Base-by-base conservation (phyloP, 2,888 invertebrate species). In the Litoditis marina region DNA sequence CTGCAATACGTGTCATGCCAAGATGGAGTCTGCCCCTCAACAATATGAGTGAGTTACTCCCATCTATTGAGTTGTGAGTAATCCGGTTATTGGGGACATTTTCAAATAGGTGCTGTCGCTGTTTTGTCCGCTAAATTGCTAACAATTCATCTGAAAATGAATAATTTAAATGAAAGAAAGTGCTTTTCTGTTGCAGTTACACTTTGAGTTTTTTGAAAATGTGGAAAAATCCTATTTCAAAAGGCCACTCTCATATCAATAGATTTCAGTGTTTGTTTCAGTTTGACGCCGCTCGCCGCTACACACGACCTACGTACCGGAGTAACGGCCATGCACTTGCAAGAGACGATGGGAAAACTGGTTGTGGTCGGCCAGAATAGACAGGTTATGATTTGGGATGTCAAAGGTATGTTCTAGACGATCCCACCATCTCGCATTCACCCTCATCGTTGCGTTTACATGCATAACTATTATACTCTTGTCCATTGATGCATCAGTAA, bases 301-400 rank as follows among this genome's bases (percentile, higher is more conserved):
- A 93, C 93, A 86, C 92, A 94, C 84, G 95, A 96, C 85, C 90
- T 91, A 78, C 93, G 93, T 84, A 94, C 96, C 84, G 90, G 90
- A 62, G 89, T 95, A 68, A 88, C 90, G 11, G 89, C 89, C 46
- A 90, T 95, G 88, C 71, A 76, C 51, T 87, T 94, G n/a, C 94
- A 95, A 85, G 92, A 92, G 84, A 88, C 91, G 55, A 89, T 91
- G 49, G 91, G 91, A 80, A 89, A 90, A 80, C 88, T 96, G 83
- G 87, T 94, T 68, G 93, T 95, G 2, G 91, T 94, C 46, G 96
- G 96, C 28, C 91, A 92, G 84, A 96, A 98, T 85, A 89, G 92
- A 78, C 87, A 94, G 77, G 92, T 98, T 82, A 95, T 96, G 84
- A 85, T 87, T 30, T 81, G 78, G 78, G 76, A 81, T 49, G 72